Evolutionary conservation across 2,797 vertebrate genomes (phyloP), one percentile per base, ranked within the genome.

Genomic region (Intellagama lesueurii): DNA sequence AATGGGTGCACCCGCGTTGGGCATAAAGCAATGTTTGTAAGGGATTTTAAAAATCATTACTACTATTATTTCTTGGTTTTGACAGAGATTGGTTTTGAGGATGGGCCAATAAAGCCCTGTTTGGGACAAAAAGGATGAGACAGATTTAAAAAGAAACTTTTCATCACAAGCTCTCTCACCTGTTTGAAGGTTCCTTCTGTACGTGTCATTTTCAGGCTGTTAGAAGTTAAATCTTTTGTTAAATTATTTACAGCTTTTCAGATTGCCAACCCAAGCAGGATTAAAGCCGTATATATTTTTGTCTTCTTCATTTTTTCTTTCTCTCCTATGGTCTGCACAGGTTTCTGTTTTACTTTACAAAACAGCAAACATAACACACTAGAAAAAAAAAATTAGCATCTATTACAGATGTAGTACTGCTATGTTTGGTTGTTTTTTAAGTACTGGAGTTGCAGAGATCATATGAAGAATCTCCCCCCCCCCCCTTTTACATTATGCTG

Each of bases 201-300:
- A 17, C 0, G 0, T 94, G 94, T 95, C 93, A 95, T 92, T 96
- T 93, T 94, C 92, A 66, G 89, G 96, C 97, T 97, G 94, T 97
- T 95, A 97, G 97, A 98, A 98, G 97, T 96, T 96, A 94, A 94
- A 94, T 94, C 97, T 96, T 97, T 96, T 97, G 96, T 97, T 97
- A 97, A 96, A 97, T 97, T 97, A 97, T 97, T 97, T 96, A 97
- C 90, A 94, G 91, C 81, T 96, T 94, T 93, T 85, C 89, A 93
- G 93, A 90, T 96, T 97, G 97, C 94, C 95, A 95, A 70, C 96
- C 95, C 95, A 94, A 40, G 30, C 35, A 92, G 94, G 95, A 97
- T 97, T 96, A 97, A 97, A 97, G 96, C 90, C 40, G 3, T 87
- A 12, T 7, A 35, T 72, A 87, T 88, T 81, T 83, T 84, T 0